Percentiles rank a stretch among this genome's conserved stretches.
Evolutionary conservation across 2,113 vertebrate genomes (phyloP).

Genomic region (Rissa tridactyla): DNA sequence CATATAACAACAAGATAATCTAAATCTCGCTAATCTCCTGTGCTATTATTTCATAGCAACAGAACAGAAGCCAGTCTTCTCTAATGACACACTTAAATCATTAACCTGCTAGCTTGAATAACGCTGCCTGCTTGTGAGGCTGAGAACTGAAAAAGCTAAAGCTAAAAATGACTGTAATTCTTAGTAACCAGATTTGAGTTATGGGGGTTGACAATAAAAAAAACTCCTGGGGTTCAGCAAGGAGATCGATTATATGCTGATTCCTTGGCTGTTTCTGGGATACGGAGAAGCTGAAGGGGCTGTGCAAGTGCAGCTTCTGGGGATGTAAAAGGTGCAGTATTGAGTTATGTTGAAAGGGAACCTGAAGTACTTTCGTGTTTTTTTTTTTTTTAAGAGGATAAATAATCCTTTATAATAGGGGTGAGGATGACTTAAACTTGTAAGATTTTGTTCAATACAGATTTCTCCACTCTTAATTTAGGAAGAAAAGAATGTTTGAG

Average conservation of each 20-base stretch:
- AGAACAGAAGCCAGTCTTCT: not conserved
- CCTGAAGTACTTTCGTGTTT: not conserved
- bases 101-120: not conserved
- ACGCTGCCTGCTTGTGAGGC: not conserved
- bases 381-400: not conserved
- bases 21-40: not conserved
- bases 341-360: not conserved
- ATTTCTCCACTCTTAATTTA: not conserved
- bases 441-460: not conserved
- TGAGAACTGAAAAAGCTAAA: not conserved
- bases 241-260: not conserved
- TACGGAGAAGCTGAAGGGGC: not conserved
- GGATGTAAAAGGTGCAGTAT: not conserved
- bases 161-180: not conserved
- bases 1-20: not conserved
- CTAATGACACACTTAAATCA: not conserved
- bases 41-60: not conserved
- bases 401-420: not conserved
- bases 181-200: not conserved
- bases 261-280: not conserved
- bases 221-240: not conserved
- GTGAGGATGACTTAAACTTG: not conserved
- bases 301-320: not conserved
- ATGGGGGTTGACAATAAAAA: not conserved
- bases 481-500: not conserved